These are phyloP conservation scores for Tyrophagus putrescentiae DNA, from an alignment of 1,140 invertebrate genomes.

Conservation along the genomic window DNA sequence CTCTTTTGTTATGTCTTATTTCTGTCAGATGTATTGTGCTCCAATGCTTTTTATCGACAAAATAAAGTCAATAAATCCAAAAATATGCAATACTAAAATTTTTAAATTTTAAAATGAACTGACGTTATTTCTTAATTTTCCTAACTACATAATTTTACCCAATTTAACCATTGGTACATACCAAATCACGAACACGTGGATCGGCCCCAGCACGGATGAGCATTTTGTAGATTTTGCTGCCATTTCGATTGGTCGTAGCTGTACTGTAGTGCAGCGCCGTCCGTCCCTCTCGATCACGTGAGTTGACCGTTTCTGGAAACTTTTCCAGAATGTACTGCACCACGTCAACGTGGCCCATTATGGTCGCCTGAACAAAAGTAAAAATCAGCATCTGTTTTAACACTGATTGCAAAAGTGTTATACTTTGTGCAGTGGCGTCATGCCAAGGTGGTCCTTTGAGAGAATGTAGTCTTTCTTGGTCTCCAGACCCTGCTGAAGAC, in stretches of 20 bases:
- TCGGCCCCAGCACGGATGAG: constrained; percentile 58
- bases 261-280: constrained; percentile 79
- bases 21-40: too few species aligned
- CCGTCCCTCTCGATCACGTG: constrained; percentile 58
- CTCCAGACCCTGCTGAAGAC: constrained; percentile 25
- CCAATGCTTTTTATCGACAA: too few species aligned
- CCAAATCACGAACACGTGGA: constrained; percentile 38
- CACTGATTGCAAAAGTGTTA: too few species aligned
- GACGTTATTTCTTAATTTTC: too few species aligned
- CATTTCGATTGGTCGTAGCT: constrained; percentile 42
- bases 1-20: too few species aligned
- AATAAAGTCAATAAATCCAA: too few species aligned
- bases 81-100: too few species aligned
- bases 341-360: constrained; percentile 53
- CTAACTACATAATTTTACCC: too few species aligned
- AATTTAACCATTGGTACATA: constrained; percentile 21
- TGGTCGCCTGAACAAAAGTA: too few species aligned
- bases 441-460: constrained; percentile 54
- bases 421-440: constrained; percentile 44
- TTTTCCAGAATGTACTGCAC: constrained; percentile 51
- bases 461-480: constrained; percentile 43
- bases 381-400: too few species aligned
- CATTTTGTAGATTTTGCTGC: constrained; percentile 45
- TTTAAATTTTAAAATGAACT: too few species aligned
- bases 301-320: constrained; percentile 49